Evolutionary conservation across 2,113 vertebrate genomes (phyloP), one percentile per base, ranked within the genome.

Genomic region (Thalassarche chlororhynchos): DNA sequence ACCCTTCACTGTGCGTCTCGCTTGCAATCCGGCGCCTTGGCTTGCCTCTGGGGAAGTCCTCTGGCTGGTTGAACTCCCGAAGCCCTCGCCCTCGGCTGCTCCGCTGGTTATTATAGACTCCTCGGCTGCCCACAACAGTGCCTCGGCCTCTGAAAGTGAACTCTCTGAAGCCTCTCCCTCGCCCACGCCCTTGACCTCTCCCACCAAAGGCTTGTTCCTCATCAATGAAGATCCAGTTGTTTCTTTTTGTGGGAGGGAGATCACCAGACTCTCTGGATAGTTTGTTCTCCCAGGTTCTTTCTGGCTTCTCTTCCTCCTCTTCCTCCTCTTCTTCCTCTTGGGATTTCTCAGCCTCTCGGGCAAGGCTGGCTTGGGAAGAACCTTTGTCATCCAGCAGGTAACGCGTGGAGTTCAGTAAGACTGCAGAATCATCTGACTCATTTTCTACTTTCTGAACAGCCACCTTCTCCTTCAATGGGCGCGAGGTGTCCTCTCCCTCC

Each of bases 221-320:
- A 14, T 99, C 99, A 2, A 99, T 99, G 66, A 99, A 99, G 89
- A 99, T 99, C 99, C 99, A 99, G 97, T 99, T 99, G 90, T 99
- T 99, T 62, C 99, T 98, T 70, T 99, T 99, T 0, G 99, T 98
- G 2, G 98, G 98, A 23, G 99, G 98, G 0, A 98, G 76, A 25
- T 99, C 99, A 72, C 96, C 26, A 18, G 98, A 74, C 23, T 99
- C 99, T 79, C 98, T 98, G 17, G 98, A 97, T 6, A 96, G 82
- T 69, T 99, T 99, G 42, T 14, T 97, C 32, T 99, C 99, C 98
- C 99, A 99, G 65, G 91, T 47, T 96, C 93, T 98, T 72, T 99
- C 98, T 10, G 98, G 98, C n/a, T 98, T 98, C 52, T 97, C 97
- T 7, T 99, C 99, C 36, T 99, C 99, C 31, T 96, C 97, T 5